These are phyloP conservation scores for Neodon shergylaensis DNA, from an alignment of 2,113 vertebrate genomes.

Conservation along the genomic window DNA sequence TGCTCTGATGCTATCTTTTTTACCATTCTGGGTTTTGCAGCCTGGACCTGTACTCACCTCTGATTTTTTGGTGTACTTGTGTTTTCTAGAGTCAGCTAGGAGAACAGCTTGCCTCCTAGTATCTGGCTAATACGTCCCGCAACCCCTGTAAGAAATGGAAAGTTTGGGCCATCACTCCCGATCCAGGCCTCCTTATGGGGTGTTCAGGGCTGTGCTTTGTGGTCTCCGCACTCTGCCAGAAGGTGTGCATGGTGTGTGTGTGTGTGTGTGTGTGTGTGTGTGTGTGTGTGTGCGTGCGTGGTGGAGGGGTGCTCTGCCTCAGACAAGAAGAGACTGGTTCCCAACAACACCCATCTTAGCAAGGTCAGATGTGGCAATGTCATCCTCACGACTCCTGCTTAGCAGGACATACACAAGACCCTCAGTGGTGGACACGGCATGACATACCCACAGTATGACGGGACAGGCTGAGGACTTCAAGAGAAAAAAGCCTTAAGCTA, in stretches of 20 bases:
- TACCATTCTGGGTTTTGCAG: not conserved
- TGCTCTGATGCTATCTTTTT: not conserved
- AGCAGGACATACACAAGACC: not conserved
- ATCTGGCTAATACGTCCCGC: not conserved
- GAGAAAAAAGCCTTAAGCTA: conserved; percentile 3
- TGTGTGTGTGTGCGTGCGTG: not conserved
- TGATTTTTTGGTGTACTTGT: not conserved
- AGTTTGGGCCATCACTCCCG: not conserved
- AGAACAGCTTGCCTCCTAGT: not conserved
- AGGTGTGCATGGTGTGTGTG: not conserved
- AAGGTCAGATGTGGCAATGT: not conserved
- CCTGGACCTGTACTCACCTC: not conserved
- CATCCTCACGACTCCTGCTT: not conserved
- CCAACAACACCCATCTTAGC: not conserved
- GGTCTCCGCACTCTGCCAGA: not conserved
- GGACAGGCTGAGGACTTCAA: not conserved
- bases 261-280: not conserved
- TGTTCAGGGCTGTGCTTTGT: not conserved
- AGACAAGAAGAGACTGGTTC: not conserved
- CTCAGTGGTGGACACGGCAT: not conserved
- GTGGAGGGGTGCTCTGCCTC: not conserved
- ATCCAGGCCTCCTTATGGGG: not conserved
- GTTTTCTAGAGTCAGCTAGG: not conserved
- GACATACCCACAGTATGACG: not conserved
- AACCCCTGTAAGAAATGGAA: not conserved